A percentile compares a stretch with the other conserved stretches of the same genome.
phyloP scores from a whole-genome alignment of 1,140 invertebrate genomes.

The Drosophila bipectinata region DNA sequence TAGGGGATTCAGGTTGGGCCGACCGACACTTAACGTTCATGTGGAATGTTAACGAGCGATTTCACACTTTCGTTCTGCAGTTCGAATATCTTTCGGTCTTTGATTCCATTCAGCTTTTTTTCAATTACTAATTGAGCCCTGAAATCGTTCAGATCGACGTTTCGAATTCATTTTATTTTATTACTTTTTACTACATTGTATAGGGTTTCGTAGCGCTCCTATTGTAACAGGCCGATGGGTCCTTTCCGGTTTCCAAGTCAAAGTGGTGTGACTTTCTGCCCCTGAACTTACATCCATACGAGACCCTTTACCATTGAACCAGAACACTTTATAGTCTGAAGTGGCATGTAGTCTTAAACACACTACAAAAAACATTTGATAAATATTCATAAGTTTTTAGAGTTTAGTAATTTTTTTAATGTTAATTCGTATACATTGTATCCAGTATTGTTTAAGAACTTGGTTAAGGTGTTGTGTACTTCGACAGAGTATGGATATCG shows the following conservation, averaged over 20 bases:
- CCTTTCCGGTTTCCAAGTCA: conserved; percentile 18
- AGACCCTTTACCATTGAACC: conserved; percentile 27
- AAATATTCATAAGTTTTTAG: too few relatives aligned
- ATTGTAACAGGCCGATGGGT: conserved; percentile 7
- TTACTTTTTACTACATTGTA: conserved; percentile 16
- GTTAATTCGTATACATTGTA: too few relatives aligned
- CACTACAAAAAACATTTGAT: background rate
- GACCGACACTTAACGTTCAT: conserved; percentile 11
- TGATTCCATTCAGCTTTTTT: conserved; percentile 5
- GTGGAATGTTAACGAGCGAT: conserved; percentile 15
- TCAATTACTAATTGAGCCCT: conserved; percentile 34
- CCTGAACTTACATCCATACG: background rate
- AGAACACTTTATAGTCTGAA: conserved; percentile 21
- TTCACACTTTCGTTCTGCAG: conserved; percentile 15
- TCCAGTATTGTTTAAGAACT: too few relatives aligned
- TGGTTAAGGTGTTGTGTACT: too few relatives aligned
- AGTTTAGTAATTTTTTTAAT: too few relatives aligned
- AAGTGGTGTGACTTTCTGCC: conserved; percentile 28
- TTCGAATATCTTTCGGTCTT: background rate
- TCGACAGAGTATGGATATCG: too few relatives aligned
- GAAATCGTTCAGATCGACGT: background rate
- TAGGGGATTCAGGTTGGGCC: conserved; percentile 14
- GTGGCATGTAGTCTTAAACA: conserved; percentile 15
- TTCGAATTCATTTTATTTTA: conserved; percentile 21
- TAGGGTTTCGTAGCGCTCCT: conserved; percentile 1